phyloP scores from a whole-genome alignment of 92 coral and sea anemone species.

The Palythoa caribaeorum region DNA sequence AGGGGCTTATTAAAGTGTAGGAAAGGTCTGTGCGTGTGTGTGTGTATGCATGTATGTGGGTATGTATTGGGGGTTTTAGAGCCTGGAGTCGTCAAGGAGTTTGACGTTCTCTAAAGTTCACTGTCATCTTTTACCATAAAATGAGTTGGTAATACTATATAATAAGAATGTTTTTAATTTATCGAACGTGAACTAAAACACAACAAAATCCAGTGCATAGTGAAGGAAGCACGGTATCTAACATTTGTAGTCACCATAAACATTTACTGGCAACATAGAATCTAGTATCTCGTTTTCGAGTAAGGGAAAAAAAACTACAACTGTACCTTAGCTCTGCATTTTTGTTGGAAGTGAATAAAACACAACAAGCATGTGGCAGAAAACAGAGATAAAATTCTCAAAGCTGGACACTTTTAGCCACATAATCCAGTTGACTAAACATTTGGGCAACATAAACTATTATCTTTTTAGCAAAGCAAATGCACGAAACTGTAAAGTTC shows the following conservation, averaged over 20 bases:
- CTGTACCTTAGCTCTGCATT: neutral
- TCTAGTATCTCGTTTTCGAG: neutral
- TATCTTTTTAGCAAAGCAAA: neutral
- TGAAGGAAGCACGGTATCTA: neutral
- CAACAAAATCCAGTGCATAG: neutral
- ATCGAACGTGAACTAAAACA: neutral
- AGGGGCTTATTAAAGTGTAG: neutral
- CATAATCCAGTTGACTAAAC: neutral
- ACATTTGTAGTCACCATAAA: neutral
- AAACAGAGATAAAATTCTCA: neutral
- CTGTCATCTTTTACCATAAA: neutral
- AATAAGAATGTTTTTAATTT: neutral
- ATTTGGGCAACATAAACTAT: neutral
- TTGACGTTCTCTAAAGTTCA: neutral
- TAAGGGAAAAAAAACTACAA: neutral
- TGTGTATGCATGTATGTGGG: neutral
- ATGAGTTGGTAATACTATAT: neutral
- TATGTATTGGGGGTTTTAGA: neutral
- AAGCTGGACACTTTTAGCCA: neutral
- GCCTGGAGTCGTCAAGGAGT: neutral
- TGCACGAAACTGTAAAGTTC: neutral
- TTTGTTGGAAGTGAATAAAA: neutral
- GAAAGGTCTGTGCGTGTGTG: neutral
- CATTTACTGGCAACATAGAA: neutral
- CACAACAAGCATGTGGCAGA: neutral